Conservation (phyloP, 2,797 vertebrate species). For the Busarellus nigricollis region DNA sequence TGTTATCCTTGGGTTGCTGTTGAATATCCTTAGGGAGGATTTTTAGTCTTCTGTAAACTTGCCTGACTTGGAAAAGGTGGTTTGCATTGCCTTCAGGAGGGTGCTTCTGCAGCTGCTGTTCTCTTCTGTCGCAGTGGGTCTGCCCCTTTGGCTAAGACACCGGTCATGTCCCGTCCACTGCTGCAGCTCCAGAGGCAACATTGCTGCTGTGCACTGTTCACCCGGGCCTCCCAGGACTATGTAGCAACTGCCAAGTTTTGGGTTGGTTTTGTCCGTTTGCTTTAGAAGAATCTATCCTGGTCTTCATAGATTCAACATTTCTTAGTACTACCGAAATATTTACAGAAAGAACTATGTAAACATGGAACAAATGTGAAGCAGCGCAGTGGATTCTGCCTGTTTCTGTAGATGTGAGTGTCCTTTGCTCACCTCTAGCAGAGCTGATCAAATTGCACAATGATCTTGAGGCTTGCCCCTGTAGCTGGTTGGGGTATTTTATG, state of each 20-base stretch:
- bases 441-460: neutral
- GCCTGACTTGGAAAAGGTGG: neutral
- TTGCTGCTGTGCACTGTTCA: accelerated
- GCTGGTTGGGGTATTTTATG: neutral
- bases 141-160: neutral
- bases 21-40: accelerated
- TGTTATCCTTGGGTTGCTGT: neutral
- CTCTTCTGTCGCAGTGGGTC: accelerated
- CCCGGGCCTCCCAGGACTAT: accelerated
- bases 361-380: neutral
- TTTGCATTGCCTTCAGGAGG: neutral
- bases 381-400: neutral
- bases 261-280: neutral
- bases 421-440: neutral
- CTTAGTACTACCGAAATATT: neutral
- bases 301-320: neutral
- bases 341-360: neutral
- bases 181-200: neutral
- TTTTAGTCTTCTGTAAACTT: neutral
- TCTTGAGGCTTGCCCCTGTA: neutral
- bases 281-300: neutral
- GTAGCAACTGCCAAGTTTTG: neutral
- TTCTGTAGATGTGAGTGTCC: neutral
- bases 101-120: neutral
- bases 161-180: accelerated